Evolutionary conservation across 2,797 vertebrate genomes (phyloP).

Genomic region (Enteromius radiatus): DNA sequence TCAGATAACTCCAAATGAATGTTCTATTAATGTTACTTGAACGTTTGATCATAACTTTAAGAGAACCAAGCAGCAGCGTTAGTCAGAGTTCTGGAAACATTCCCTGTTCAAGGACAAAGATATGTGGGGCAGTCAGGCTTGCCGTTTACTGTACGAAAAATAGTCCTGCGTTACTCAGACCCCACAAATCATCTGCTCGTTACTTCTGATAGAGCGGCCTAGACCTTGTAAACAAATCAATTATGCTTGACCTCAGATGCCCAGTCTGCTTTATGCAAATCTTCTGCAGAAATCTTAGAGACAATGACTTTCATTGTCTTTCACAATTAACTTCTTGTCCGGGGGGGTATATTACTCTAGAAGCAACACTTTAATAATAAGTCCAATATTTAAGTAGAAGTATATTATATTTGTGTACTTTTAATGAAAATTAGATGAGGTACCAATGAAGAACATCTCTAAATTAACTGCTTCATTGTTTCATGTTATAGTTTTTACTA

Average conservation of each 20-base stretch:
- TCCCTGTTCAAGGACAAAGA: background rate
- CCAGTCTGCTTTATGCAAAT: constrained; percentile 4
- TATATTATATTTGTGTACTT: background rate
- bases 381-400: background rate
- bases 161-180: background rate
- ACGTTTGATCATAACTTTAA: background rate
- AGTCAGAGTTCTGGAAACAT: background rate
- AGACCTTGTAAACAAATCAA: background rate
- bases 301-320: background rate
- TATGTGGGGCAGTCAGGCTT: constrained; percentile 5
- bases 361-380: background rate
- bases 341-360: background rate
- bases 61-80: background rate
- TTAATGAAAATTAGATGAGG: background rate
- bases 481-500: background rate
- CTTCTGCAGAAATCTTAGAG: background rate
- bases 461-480: background rate
- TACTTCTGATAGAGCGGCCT: background rate
- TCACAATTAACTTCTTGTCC: background rate
- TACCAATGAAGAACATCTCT: background rate
- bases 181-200: background rate
- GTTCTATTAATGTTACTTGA: background rate
- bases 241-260: background rate
- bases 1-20: background rate
- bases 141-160: background rate